Evolutionary conservation across 2,797 vertebrate genomes (phyloP).

Genomic region (Crenichthys baileyi): DNA sequence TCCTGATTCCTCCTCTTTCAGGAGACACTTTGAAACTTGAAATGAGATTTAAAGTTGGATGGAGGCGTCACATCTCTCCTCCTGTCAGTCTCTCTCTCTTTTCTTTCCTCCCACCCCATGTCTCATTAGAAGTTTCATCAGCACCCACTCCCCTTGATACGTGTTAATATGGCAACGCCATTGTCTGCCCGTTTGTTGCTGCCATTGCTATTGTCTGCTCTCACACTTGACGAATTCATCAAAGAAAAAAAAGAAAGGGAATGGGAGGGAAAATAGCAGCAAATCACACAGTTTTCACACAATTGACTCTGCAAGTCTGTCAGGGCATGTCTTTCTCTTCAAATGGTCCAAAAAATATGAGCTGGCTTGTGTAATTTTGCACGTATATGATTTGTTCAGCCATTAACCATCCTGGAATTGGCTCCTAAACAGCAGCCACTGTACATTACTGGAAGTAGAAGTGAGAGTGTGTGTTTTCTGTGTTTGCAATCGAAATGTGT

Average conservation of each 20-base stretch:
- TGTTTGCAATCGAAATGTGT: slow-evolving; percentile 18
- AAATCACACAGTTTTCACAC: slow-evolving; percentile 54
- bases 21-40: slow-evolving; percentile 44
- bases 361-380: slow-evolving; percentile 48
- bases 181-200: slow-evolving; percentile 61
- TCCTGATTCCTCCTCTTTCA: slow-evolving; percentile 29
- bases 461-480: neutral
- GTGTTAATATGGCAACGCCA: slow-evolving; percentile 70
- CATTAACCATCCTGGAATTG: slow-evolving; percentile 31
- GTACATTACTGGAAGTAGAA: slow-evolving; percentile 22
- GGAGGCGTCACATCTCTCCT: slow-evolving; percentile 26
- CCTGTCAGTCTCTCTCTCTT: slow-evolving; percentile 35
- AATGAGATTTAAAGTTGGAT: slow-evolving; percentile 49
- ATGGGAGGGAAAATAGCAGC: slow-evolving; percentile 58
- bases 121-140: slow-evolving; percentile 69
- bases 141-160: slow-evolving; percentile 63
- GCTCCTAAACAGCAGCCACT: slow-evolving; percentile 7
- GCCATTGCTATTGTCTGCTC: slow-evolving; percentile 71
- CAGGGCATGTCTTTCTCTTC: slow-evolving; percentile 60
- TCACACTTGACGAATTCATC: slow-evolving; percentile 74
- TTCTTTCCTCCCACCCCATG: slow-evolving; percentile 60
- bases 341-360: slow-evolving; percentile 53
- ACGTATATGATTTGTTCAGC: slow-evolving; percentile 51
- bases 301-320: slow-evolving; percentile 58
- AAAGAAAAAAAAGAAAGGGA: slow-evolving; percentile 38